phyloP scores from a whole-genome alignment of 37 sponge, comb jelly and placozoan species.

The Halichondria panicea region DNA sequence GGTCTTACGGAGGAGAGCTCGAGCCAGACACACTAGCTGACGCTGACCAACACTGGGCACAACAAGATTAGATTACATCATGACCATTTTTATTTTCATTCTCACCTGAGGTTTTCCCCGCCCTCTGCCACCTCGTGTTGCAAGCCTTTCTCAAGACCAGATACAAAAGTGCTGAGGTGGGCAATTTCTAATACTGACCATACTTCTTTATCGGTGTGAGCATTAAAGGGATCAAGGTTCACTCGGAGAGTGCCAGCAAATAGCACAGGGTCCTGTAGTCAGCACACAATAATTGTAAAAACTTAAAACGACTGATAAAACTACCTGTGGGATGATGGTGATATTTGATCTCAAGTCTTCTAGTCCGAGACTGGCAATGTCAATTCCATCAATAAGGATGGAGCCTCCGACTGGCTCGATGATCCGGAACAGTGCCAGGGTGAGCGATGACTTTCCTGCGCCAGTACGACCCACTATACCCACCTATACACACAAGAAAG shows the following conservation, averaged over 20 bases:
- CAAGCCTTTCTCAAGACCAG: constrained; percentile 51
- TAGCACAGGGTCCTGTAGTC: constrained; percentile 92
- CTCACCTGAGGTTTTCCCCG: constrained; percentile 87
- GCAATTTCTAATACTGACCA: constrained; percentile 87
- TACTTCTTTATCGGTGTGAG: constrained; percentile 77
- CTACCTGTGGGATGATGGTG: constrained; percentile 99
- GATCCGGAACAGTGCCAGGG: constrained; percentile 95
- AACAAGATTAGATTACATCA: background rate
- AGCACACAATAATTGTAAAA: background rate
- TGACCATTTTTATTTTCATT: background rate
- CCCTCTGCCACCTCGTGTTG: constrained; percentile 73
- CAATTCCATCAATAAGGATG: constrained; percentile 80
- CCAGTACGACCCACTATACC: constrained; percentile 97
- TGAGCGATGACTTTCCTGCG: constrained; percentile 96
- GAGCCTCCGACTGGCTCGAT: constrained; percentile 86
- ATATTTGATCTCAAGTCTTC: constrained; percentile 86
- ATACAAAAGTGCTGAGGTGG: constrained; percentile 69
- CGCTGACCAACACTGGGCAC: constrained; percentile 93
- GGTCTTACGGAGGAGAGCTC: constrained; percentile 94
- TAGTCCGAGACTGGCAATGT: constrained; percentile 80
- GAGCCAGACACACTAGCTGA: constrained; percentile 96
- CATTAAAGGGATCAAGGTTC: constrained; percentile 94
- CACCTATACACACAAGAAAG: constrained; percentile 51
- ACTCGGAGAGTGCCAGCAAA: constrained; percentile 89
- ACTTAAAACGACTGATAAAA: too few relatives aligned